phyloP scores from a whole-genome alignment of 2,113 vertebrate species.

The Ceyx cyanopectus region DNA sequence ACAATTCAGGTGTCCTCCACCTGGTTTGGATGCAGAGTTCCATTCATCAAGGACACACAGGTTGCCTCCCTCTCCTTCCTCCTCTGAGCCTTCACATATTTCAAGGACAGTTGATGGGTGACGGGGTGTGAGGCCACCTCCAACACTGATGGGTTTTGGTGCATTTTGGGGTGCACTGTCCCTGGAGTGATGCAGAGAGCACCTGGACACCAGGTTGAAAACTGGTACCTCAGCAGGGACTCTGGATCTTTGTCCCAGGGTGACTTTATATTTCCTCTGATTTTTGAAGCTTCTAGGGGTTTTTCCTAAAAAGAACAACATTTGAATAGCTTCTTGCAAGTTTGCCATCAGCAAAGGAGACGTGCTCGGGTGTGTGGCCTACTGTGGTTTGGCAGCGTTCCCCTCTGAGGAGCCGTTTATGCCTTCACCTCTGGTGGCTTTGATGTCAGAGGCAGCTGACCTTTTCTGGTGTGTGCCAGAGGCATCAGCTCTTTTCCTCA shows the following conservation, averaged over 20 bases:
- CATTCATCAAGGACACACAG: not conserved
- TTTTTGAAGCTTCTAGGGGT: not conserved
- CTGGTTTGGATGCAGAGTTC: not conserved
- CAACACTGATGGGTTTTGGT: not conserved
- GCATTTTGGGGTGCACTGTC: not conserved
- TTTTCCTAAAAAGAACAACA: not conserved
- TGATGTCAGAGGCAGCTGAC: not conserved
- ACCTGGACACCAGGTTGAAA: not conserved
- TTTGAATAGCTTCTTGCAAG: not conserved
- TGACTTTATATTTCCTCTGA: not conserved
- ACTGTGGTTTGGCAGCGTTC: not conserved
- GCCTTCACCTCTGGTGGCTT: not conserved
- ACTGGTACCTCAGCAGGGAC: too few species aligned
- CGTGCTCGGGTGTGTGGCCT: not conserved
- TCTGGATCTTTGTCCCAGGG: not conserved
- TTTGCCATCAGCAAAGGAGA: not conserved
- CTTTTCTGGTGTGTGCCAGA: not conserved
- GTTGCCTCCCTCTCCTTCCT: not conserved
- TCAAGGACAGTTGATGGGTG: fast-evolving
- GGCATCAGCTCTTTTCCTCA: not conserved
- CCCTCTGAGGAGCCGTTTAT: not conserved
- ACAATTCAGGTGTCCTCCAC: not conserved
- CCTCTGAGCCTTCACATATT: fast-evolving
- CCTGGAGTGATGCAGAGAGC: not conserved
- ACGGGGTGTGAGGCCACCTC: not conserved